Conservation (phyloP, 2,888 invertebrate genomes). For the Crossocerus cetratus region DNA sequence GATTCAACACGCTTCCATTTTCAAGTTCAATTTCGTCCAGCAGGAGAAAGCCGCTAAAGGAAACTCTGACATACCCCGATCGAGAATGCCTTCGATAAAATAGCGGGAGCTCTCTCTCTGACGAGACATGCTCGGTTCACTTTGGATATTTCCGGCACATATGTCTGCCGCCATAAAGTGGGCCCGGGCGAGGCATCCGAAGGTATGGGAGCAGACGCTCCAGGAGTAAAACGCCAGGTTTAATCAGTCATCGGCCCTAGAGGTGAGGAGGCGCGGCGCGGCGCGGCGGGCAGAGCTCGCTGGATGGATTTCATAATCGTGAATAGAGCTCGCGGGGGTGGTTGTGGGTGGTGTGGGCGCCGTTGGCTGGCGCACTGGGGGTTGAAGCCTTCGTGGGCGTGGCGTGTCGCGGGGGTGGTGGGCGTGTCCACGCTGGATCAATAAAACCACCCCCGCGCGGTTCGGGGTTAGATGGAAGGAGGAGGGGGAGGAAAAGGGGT, state of each 20-base stretch:
- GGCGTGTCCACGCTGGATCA: conserved; percentile 74
- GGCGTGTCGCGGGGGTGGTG: conserved; percentile 62
- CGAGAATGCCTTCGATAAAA: too few relatives aligned
- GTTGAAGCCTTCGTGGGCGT: conserved; percentile 61
- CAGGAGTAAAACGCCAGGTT: conserved; percentile 1
- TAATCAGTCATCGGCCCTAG: conserved; percentile 16
- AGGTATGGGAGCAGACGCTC: background rate
- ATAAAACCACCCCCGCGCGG: conserved; percentile 68
- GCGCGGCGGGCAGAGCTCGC: background rate
- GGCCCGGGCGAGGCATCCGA: too few relatives aligned
- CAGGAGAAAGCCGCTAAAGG: too few relatives aligned
- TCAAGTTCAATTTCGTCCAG: too few relatives aligned
- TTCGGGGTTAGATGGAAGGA: conserved; percentile 28
- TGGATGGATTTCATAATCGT: background rate
- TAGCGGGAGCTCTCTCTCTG: too few relatives aligned
- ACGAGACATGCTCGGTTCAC: too few relatives aligned
- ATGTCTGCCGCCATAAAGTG: too few relatives aligned
- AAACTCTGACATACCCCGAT: too few relatives aligned
- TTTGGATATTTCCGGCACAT: too few relatives aligned
- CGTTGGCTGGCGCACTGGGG: conserved; percentile 12
- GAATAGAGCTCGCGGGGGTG: background rate
- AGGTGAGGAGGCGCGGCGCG: background rate
- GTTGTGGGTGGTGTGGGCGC: background rate
- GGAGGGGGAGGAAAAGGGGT: conserved; percentile 42
- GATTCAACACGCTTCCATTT: too few relatives aligned